These are phyloP conservation scores for Suillia variegata DNA, from an alignment of 2,888 invertebrate species.

Conservation along the genomic window DNA sequence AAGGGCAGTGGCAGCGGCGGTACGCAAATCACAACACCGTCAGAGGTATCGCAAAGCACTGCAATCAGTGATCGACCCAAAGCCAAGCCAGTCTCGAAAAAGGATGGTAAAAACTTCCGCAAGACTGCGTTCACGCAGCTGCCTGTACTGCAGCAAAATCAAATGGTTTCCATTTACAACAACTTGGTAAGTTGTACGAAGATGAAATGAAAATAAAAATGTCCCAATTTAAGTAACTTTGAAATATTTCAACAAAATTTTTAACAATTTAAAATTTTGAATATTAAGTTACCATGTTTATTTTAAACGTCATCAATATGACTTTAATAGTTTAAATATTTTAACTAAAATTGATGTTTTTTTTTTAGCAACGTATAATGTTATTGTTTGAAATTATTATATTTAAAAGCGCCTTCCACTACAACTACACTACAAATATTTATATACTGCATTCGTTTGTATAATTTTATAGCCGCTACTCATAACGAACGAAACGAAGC, in stretches of 20 bases:
- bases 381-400: no score
- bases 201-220: no score
- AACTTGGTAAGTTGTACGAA: constrained; percentile 55
- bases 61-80: constrained; percentile 84
- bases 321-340: no score
- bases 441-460: no score
- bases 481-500: constrained; percentile 42
- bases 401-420: no score
- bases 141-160: constrained; percentile 55
- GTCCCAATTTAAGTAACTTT: no score
- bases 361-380: no score
- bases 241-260: no score
- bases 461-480: constrained; percentile 34
- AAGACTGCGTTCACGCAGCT: constrained; percentile 64
- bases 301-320: no score
- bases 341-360: no score
- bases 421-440: no score
- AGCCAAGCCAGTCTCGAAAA: constrained; percentile 80
- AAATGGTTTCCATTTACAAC: constrained; percentile 61
- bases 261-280: not conserved
- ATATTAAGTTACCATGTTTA: no score
- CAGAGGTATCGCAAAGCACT: constrained; percentile 67
- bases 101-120: constrained; percentile 76
- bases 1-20: constrained; percentile 30
- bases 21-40: constrained; percentile 58